phyloP scores from a whole-genome alignment of 2,113 vertebrate genomes.

The Ginglymostoma cirratum region DNA sequence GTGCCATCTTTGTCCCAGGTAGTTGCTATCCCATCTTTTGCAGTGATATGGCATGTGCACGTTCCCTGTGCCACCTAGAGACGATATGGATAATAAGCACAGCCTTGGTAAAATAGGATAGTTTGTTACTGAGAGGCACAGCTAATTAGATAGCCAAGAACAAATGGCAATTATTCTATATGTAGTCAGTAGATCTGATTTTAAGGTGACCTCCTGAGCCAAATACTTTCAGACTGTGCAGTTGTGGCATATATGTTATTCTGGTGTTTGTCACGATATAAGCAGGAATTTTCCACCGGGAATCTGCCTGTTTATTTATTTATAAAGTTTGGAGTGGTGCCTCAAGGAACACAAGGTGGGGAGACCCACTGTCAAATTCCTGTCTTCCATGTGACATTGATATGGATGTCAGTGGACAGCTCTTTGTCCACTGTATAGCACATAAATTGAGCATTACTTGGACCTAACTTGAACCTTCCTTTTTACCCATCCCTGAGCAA shows the following conservation, averaged over 20 bases:
- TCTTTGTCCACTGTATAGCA: neutral
- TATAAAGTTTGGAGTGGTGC: neutral
- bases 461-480: neutral
- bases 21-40: no score
- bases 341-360: neutral
- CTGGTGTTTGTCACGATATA: neutral
- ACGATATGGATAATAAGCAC: no score
- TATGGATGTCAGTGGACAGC: neutral
- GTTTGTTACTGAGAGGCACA: neutral
- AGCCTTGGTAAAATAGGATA: no score
- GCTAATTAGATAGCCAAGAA: neutral
- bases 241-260: neutral
- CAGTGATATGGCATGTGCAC: no score
- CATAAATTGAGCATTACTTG: neutral
- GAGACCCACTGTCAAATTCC: neutral
- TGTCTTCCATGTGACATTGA: neutral
- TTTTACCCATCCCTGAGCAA: neutral
- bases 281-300: neutral
- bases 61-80: no score
- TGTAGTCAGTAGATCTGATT: neutral
- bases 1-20: no score
- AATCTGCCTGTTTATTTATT: neutral
- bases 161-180: neutral
- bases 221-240: neutral
- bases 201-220: neutral